These are phyloP conservation scores for Idaea dimidiata DNA, from an alignment of 2,888 invertebrate species.

Conservation along the genomic window DNA sequence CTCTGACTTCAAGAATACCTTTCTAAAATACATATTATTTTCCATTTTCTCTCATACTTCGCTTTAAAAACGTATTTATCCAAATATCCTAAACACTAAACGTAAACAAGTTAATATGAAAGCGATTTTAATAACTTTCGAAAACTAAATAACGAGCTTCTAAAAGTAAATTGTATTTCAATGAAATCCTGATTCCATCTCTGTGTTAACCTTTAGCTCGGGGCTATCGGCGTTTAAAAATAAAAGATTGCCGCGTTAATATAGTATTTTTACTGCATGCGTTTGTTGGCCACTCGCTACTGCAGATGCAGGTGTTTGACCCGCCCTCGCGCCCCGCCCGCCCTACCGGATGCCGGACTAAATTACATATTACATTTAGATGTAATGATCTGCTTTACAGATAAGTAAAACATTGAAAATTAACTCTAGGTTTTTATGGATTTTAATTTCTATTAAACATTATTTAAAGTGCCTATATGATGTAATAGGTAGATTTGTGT, in stretches of 20 bases:
- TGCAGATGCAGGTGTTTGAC: conserved; percentile 57
- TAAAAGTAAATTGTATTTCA: not conserved
- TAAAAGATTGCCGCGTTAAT: conserved; percentile 74
- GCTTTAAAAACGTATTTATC: too few relatives aligned
- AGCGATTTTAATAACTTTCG: too few relatives aligned
- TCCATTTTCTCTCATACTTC: too few relatives aligned
- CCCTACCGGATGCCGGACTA: conserved; percentile 11
- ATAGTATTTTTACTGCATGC: conserved; percentile 64
- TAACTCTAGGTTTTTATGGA: not conserved
- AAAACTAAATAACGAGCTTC: too few relatives aligned
- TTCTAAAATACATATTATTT: too few relatives aligned
- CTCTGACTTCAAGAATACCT: too few relatives aligned
- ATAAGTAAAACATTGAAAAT: not conserved
- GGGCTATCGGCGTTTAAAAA: conserved; percentile 73
- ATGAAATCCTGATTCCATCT: conserved; percentile 40
- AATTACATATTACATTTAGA: not conserved
- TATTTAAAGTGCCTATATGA: too few relatives aligned
- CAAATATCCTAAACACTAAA: too few relatives aligned
- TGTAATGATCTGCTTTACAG: not conserved
- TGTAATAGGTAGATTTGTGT: too few relatives aligned
- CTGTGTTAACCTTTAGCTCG: conserved; percentile 77
- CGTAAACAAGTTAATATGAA: too few relatives aligned
- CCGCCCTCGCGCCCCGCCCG: conserved; percentile 41
- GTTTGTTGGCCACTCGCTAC: conserved; percentile 52
- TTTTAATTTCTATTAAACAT: not conserved